Evolutionary conservation across 2,888 invertebrate species (phyloP), one percentile per base, ranked within the genome.

Genomic region (Caenorhabditis sp.): DNA sequence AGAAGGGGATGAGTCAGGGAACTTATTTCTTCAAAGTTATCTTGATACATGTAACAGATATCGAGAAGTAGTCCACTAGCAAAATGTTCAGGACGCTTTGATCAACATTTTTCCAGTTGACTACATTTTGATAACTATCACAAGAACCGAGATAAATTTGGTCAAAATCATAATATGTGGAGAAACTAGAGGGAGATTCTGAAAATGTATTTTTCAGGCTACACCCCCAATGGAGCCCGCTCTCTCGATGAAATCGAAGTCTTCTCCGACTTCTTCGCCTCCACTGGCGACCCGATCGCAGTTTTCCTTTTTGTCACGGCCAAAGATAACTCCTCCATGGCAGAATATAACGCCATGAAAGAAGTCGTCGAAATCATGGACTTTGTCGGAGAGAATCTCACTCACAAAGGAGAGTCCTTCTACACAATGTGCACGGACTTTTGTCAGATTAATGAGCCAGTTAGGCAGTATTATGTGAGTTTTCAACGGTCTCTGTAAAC

Each of bases 361-460:
- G 89, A 90, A 76, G 82, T 87, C 7, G 84, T 90, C 16, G 76
- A 83, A 12, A 81, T 89, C 31, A 38, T 90, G 35, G 90, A 90
- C 54, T 76, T 82, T 19, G 77, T 90, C 16, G 88, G 86, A 14
- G 59, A 56, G 24, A 83, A 88, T 24, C 75, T 90, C 5, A 85
- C 86, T 1, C 83, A 86, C 28, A 84, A 82, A 14, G 86, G 86
- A 38, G 82, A 82, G 16, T 69, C 85, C 2, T 90, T 89, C 79
- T 88, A 88, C 56, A 77, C 87, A 61, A 82, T 90, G 56, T 90
- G 90, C 83, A 84, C 87, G 19, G 89, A 90, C 81, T 90, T 91
- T 66, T 90, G 90, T 73, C 84, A 87, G 63, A 80, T 90, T 16
- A 90, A 90, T 56, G 90, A 90, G 68, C 90, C 90, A 4, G 85